phyloP scores from a whole-genome alignment of 2,113 vertebrate genomes.

The Burhinus oedicnemus region DNA sequence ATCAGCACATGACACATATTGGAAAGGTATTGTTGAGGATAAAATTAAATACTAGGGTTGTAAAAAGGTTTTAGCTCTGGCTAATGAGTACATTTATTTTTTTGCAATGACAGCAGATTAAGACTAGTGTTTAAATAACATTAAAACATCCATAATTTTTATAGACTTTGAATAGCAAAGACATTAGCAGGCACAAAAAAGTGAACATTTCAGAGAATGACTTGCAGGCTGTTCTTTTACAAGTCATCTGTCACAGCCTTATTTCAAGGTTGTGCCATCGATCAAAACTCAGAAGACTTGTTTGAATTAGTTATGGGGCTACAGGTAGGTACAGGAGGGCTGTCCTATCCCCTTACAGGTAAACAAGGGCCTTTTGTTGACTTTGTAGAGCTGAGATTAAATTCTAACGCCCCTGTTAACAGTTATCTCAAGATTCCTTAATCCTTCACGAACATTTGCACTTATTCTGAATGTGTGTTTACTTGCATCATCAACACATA shows the following conservation, averaged over 20 bases:
- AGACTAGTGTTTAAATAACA: conserved; percentile 40
- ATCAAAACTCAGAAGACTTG: not conserved
- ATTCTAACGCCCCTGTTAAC: not conserved
- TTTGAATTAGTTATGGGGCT: not conserved
- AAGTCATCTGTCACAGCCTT: not conserved
- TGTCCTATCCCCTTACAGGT: not conserved
- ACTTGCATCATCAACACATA: not conserved
- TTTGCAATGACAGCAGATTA: conserved; percentile 20
- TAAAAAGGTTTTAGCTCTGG: conserved; percentile 35
- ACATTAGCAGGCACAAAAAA: not conserved
- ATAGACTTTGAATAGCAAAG: conserved; percentile 12
- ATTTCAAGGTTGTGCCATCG: not conserved
- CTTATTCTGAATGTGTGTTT: not conserved
- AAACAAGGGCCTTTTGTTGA: not conserved
- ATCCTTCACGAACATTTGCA: not conserved
- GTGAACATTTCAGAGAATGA: not conserved
- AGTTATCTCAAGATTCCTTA: not conserved
- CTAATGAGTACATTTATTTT: not conserved
- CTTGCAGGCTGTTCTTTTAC: not conserved
- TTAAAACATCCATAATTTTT: conserved; percentile 22
- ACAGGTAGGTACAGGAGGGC: not conserved
- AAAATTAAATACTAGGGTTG: conserved; percentile 17
- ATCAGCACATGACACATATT: conserved; percentile 27
- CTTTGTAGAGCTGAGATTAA: not conserved
- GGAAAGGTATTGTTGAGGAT: conserved; percentile 3